Evolutionary conservation across 2,888 invertebrate genomes (phyloP).

Genomic region (Mythimna albipuncta): DNA sequence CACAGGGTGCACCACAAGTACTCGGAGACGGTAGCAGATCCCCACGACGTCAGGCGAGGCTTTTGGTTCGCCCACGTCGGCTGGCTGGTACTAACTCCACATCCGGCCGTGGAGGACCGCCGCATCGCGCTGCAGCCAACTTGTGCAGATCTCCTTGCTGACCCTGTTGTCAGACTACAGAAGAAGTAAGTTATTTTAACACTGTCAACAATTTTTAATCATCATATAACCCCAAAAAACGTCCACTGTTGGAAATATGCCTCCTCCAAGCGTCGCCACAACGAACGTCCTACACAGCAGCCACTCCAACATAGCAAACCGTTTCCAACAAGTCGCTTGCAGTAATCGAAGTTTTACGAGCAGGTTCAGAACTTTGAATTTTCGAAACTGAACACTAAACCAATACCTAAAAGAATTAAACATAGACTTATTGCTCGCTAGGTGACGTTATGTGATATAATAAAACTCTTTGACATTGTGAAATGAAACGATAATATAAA

Average conservation of each 20-base stretch:
- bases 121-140: conserved; percentile 89
- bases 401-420: too few species aligned
- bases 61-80: conserved; percentile 98
- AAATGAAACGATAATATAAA: neutral
- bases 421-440: too few species aligned
- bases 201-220: neutral
- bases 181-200: conserved; percentile 87
- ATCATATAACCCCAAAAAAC: too few species aligned
- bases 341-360: neutral
- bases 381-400: too few species aligned
- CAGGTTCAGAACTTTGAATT: too few species aligned
- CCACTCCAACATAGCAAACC: too few species aligned
- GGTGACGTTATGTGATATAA: neutral
- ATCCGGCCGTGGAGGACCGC: conserved; percentile 94
- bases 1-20: conserved; percentile 97
- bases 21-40: conserved; percentile 96
- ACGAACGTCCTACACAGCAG: too few species aligned
- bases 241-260: too few species aligned
- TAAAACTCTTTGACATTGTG: neutral
- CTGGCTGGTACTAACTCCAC: conserved; percentile 96
- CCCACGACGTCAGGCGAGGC: conserved; percentile 95
- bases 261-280: too few species aligned
- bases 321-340: neutral
- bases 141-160: conserved; percentile 93
- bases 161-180: conserved; percentile 94